A percentile compares a stretch with the other conserved stretches of the same genome.
phyloP scores from a whole-genome alignment of 2,113 vertebrate species.

The Bungarus multicinctus region DNA sequence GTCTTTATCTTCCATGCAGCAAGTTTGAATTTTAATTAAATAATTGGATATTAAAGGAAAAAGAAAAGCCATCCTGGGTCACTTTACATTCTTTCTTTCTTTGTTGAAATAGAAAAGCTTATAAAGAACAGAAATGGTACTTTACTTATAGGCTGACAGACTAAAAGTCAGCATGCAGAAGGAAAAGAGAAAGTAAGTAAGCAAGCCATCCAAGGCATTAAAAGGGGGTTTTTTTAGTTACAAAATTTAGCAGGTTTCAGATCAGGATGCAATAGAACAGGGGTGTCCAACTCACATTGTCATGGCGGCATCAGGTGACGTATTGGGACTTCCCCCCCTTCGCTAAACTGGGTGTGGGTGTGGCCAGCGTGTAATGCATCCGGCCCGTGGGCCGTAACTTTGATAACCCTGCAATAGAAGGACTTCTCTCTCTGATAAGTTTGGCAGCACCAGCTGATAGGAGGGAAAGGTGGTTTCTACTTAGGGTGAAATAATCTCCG shows the following conservation, averaged over 20 bases:
- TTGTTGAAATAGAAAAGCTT: neutral
- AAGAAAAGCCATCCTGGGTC: neutral
- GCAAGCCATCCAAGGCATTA: neutral
- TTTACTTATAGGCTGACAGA: neutral
- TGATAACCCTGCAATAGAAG: neutral
- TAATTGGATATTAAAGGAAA: neutral
- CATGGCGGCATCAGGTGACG: accelerated
- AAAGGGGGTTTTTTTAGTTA: neutral
- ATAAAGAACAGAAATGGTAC: neutral
- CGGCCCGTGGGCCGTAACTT: accelerated
- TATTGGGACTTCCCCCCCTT: no score
- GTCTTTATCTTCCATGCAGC: neutral
- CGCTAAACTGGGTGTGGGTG: no score
- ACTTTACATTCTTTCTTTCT: neutral
- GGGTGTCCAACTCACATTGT: no score
- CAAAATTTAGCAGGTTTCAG: neutral
- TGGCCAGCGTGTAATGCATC: no score
- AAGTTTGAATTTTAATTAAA: neutral
- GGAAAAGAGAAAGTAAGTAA: neutral
- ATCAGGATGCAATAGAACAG: neutral
- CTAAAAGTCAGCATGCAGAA: neutral
- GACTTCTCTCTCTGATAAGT: neutral
- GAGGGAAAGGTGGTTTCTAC: neutral
- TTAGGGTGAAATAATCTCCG: neutral
- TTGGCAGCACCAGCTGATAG: neutral